These are phyloP conservation scores for Pseudolaguvia tuberculata DNA, from an alignment of 2,113 vertebrate genomes.

Conservation along the genomic window DNA sequence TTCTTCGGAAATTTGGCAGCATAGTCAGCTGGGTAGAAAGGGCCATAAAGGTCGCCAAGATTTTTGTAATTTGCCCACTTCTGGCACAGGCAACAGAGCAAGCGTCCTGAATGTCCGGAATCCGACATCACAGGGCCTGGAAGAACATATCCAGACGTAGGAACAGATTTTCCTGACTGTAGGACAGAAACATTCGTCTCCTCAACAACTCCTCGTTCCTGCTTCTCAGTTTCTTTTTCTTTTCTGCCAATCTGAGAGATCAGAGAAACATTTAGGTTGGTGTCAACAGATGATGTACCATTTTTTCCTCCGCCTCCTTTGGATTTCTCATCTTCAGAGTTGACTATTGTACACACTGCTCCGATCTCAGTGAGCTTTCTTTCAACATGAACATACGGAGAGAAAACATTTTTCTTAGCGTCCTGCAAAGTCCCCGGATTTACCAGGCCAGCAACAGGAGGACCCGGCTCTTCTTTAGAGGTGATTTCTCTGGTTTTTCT, in stretches of 20 bases:
- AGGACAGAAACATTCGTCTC: constrained; percentile 63
- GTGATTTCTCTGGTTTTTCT: constrained; percentile 59
- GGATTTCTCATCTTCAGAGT: constrained; percentile 84
- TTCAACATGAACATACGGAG: constrained; percentile 94
- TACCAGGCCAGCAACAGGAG: constrained; percentile 45
- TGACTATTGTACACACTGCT: constrained; percentile 92
- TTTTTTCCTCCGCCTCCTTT: constrained; percentile 59
- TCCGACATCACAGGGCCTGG: constrained; percentile 88
- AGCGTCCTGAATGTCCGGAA: constrained; percentile 80
- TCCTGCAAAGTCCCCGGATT: constrained; percentile 51
- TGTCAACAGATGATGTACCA: constrained; percentile 55
- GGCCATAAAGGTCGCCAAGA: constrained; percentile 95
- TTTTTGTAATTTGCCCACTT: constrained; percentile 98
- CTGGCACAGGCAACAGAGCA: constrained; percentile 94
- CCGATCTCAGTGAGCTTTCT: constrained; percentile 87
- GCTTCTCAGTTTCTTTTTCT: constrained; percentile 62
- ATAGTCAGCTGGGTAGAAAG: constrained; percentile 95
- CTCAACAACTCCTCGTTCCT: constrained; percentile 56
- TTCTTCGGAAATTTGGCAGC: constrained; percentile 90
- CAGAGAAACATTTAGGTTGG: constrained; percentile 55
- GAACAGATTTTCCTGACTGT: constrained; percentile 85
- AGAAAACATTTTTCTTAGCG: constrained; percentile 70
- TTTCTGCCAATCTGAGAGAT: constrained; percentile 61
- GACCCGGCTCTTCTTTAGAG: constrained; percentile 62
- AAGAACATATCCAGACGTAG: constrained; percentile 84